phyloP scores from a whole-genome alignment of 2,113 vertebrate species.

The Microtus richardsoni region DNA sequence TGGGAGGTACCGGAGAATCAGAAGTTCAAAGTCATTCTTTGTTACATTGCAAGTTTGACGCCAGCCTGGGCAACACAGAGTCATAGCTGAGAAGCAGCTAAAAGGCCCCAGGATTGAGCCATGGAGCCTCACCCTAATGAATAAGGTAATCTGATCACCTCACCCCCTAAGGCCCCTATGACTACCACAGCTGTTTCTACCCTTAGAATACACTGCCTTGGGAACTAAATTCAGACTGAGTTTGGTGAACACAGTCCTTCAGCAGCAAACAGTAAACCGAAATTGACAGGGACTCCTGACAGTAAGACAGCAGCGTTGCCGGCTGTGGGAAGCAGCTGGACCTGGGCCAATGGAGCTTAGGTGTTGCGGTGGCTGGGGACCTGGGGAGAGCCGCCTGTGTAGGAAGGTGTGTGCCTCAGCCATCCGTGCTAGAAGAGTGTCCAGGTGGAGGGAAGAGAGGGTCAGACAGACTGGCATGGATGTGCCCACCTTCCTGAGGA shows the following conservation, averaged over 20 bases:
- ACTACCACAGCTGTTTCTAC: not conserved
- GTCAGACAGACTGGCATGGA: not conserved
- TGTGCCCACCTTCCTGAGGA: not conserved
- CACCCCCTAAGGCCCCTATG: not conserved
- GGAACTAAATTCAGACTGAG: not conserved
- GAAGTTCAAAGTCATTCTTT: not conserved
- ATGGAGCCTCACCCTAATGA: not conserved
- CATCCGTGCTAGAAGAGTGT: not conserved
- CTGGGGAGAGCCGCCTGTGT: not conserved
- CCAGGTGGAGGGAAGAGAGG: not conserved
- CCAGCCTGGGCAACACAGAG: not conserved
- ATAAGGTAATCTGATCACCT: not conserved
- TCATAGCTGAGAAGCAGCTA: not conserved
- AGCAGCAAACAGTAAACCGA: not conserved
- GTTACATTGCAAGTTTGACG: not conserved
- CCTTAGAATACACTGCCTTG: not conserved
- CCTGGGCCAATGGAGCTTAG: not conserved
- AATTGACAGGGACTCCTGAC: not conserved
- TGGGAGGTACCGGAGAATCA: not conserved
- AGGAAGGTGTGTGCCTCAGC: not conserved
- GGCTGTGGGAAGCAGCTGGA: not conserved
- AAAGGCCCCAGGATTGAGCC: not conserved
- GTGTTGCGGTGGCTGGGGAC: too few species aligned
- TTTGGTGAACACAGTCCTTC: not conserved
- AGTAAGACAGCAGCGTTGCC: not conserved